Evolutionary conservation across 2,113 vertebrate genomes (phyloP).

Genomic region (Deroptyus accipitrinus): DNA sequence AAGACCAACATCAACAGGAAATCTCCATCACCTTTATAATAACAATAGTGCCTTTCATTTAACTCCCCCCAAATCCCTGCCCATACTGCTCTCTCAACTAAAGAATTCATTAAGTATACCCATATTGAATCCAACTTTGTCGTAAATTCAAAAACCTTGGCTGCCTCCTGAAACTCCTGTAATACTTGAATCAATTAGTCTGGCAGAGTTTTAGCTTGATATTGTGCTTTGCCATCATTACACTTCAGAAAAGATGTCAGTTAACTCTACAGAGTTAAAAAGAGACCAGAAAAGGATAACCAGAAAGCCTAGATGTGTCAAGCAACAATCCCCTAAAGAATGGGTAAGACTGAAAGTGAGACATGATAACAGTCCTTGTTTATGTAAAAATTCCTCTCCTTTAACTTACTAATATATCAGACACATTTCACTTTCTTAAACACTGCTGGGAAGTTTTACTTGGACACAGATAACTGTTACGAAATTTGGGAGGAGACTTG

Average conservation of each 20-base stretch:
- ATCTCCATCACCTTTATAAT: not conserved
- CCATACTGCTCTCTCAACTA: not conserved
- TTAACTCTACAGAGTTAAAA: not conserved
- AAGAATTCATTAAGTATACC: not conserved
- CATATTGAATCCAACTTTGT: not conserved
- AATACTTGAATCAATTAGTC: not conserved
- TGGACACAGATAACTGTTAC: not conserved
- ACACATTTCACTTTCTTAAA: not conserved
- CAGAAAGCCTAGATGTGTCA: not conserved
- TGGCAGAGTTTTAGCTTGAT: not conserved
- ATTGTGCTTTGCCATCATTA: not conserved
- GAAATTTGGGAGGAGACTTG: not conserved
- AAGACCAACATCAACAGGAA: not conserved
- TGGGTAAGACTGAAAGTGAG: not conserved
- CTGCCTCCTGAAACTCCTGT: not conserved
- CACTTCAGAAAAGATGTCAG: not conserved
- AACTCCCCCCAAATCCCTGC: not conserved
- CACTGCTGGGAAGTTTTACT: not conserved
- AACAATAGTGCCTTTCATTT: not conserved
- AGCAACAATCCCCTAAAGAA: not conserved
- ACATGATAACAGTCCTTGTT: not conserved
- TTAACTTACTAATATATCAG: not conserved
- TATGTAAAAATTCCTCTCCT: conserved; percentile 7
- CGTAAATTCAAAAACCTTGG: not conserved
- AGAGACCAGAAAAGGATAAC: not conserved